Evolutionary conservation across 2,888 invertebrate species (phyloP).

Genomic region (Nomada goodeniana): DNA sequence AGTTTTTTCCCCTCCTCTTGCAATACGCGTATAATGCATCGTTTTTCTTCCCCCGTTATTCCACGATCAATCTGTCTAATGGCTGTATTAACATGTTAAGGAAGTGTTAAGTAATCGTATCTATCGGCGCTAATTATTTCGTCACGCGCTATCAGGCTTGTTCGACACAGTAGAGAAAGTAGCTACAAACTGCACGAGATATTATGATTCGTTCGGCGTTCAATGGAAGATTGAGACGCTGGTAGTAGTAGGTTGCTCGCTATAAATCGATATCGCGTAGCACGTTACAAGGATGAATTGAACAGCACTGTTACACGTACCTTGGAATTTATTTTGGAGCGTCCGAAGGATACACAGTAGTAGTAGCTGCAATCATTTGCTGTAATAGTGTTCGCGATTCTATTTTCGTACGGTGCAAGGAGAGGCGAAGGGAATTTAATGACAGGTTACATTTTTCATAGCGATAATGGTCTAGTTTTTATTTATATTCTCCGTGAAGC

Average conservation of each 20-base stretch:
- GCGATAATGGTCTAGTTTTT: no score
- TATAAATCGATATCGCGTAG: conserved; percentile 30
- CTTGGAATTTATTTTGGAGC: not conserved
- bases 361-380: no score
- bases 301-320: not conserved
- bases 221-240: conserved; percentile 33
- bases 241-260: conserved; percentile 4
- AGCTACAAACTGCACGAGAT: conserved; percentile 20
- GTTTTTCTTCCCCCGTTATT: conserved; percentile 35
- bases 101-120: conserved; percentile 49
- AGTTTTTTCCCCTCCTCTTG: not conserved
- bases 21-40: not conserved
- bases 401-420: no score
- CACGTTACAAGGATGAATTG: conserved; percentile 9
- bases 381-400: no score
- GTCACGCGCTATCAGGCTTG: conserved; percentile 51
- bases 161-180: conserved; percentile 50
- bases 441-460: no score
- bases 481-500: no score
- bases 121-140: conserved; percentile 56
- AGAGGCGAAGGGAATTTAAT: no score
- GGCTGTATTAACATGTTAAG: conserved; percentile 32
- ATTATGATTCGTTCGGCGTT: conserved; percentile 46
- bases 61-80: conserved; percentile 22
- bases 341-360: not conserved